Base-by-base conservation (phyloP, 1,140 invertebrate species). In the Babylonia areolata region DNA sequence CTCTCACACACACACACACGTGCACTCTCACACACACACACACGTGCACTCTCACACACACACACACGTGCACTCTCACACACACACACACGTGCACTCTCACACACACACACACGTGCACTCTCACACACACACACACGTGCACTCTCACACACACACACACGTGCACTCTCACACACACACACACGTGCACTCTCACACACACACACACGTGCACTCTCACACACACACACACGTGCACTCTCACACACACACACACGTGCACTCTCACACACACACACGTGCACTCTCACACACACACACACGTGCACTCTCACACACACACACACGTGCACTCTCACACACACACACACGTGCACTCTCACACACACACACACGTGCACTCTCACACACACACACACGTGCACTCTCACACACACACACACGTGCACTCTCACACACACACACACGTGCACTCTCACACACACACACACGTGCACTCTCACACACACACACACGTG, bases 1-100 rank as follows among this genome's bases (percentile, higher is more conserved):
- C 71, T 33, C 2, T 31, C n/a, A 31, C 71, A 73, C 71, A 33
- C 71, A 73, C 71, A 73, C 31, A 73, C 71, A 73, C 71, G 31
- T 31, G 35, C n/a, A 73, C 71, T 33, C n/a, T 31, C 9, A 17
- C 71, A 73, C 31, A 73, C 71, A 73, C 71, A 73, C 31, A 35
- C 71, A 73, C n/a, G 35, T 31, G 6, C n/a, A 33, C n/a, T 11
- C 71, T 33, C 71, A 73, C 71, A 73, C 33, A 73, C 31, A 73
- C 71, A 73, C 31, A 35, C 71, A 73, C n/a, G 35, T 31, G 35
- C n/a, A 33, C 39, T 1, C 77, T 87, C 46, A 80, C 71, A 73
- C 71, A 73, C 31, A 33, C 71, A 73, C 31, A 35, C 71, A 73
- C n/a, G 35, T 31, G 35, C n/a, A 11, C 6, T 5, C 58, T 11